Evolutionary conservation across 2,888 invertebrate genomes (phyloP).

Genomic region (Hydrotaea cyrtoneurina): DNA sequence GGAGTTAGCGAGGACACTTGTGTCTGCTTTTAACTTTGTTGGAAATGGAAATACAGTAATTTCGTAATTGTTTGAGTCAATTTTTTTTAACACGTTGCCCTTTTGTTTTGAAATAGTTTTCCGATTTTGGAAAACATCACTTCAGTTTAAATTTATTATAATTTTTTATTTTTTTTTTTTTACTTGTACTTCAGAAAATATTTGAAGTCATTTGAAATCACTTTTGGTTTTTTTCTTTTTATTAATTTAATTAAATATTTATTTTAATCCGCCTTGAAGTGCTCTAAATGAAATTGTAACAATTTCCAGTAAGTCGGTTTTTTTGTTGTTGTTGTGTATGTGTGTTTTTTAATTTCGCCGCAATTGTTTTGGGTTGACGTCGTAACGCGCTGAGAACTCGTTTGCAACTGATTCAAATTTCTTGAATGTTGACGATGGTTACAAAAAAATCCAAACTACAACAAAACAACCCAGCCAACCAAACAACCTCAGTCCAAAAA

Average conservation of each 20-base stretch:
- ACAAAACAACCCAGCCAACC: conserved; percentile 21
- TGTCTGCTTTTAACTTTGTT: background rate
- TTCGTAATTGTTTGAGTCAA: background rate
- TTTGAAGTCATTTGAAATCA: background rate
- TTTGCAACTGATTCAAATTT: conserved; percentile 81
- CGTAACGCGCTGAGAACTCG: conserved; percentile 79
- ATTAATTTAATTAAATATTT: background rate
- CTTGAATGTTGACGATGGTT: conserved; percentile 68
- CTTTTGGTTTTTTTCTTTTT: background rate
- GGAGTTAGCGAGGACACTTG: conserved; percentile 15
- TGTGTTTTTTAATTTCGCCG: conserved; percentile 32
- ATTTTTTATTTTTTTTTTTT: background rate
- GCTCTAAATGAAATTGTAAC: background rate
- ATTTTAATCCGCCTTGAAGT: background rate
- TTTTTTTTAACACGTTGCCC: background rate
- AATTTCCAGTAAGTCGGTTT: no score
- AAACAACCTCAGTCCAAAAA: conserved; percentile 21
- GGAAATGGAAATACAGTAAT: background rate
- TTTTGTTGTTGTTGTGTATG: conserved; percentile 20
- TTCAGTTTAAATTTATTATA: background rate
- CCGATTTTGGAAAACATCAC: background rate
- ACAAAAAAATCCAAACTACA: conserved; percentile 56
- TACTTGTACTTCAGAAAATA: background rate
- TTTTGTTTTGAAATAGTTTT: conserved; percentile 7
- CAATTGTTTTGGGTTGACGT: conserved; percentile 72